Conservation (phyloP, 1,140 invertebrate species). For the Holcopasites calliopsidis region DNA sequence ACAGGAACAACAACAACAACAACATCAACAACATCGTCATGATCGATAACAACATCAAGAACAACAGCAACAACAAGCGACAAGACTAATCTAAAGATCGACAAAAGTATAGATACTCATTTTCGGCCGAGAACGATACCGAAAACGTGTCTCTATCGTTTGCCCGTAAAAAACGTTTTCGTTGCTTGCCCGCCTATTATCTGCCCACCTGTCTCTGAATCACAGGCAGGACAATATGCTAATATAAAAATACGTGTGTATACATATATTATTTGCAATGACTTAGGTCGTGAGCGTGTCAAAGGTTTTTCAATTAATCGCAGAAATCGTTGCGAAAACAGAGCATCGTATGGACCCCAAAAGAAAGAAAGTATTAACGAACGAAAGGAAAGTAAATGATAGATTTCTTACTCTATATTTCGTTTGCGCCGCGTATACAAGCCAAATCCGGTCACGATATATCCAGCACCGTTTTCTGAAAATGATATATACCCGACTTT, state of each 20-base stretch:
- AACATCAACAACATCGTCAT: conserved; percentile 63
- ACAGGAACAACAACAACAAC: conserved; percentile 53
- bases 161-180: conserved; percentile 9
- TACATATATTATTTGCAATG: conserved; percentile 9
- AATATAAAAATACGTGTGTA: background rate
- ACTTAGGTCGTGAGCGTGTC: conserved; percentile 15
- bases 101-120: conserved; percentile 9
- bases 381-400: conserved; percentile 20
- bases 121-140: background rate
- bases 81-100: conserved; percentile 34
- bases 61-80: conserved; percentile 64
- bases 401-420: conserved; percentile 39
- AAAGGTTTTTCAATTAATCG: background rate
- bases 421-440: conserved; percentile 28
- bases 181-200: conserved; percentile 32
- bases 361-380: too few species aligned
- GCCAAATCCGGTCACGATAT: conserved; percentile 31
- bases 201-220: conserved; percentile 52
- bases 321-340: conserved; percentile 7
- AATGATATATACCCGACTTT: conserved; percentile 1
- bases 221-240: conserved; percentile 33
- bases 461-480: conserved; percentile 29
- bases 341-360: conserved; percentile 30
- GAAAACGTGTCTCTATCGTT: background rate
- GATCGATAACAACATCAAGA: conserved; percentile 64